phyloP scores from a whole-genome alignment of 2,113 vertebrate genomes.

The Tursiops truncatus region DNA sequence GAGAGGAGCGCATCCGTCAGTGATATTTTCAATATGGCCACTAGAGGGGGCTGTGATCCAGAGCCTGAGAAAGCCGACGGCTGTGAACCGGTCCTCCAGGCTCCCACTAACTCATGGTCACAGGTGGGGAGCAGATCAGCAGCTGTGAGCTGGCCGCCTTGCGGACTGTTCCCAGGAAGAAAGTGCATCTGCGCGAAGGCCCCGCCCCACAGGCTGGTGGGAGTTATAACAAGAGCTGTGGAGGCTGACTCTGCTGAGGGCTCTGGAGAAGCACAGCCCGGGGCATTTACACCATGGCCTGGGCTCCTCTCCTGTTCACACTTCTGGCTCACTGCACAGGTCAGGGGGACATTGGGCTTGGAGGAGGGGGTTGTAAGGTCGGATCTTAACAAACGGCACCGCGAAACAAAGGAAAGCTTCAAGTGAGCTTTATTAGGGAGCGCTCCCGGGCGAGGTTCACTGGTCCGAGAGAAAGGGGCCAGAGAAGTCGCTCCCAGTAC shows the following conservation, averaged over 20 bases:
- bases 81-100: background rate
- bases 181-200: background rate
- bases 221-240: background rate
- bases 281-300: background rate
- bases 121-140: background rate
- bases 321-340: constrained; percentile 16
- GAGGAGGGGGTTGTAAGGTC: no score
- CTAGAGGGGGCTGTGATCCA: background rate
- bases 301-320: background rate
- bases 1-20: background rate
- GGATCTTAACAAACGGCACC: no score
- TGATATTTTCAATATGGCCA: background rate
- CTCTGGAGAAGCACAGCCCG: background rate
- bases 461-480: no score
- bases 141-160: background rate
- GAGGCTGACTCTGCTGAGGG: background rate
- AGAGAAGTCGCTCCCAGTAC: no score
- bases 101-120: background rate
- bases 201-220: accelerated
- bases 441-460: no score
- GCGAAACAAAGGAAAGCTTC: no score
- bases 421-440: no score
- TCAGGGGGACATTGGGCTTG: background rate
- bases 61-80: background rate
- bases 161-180: background rate